Evolutionary conservation across 2,113 vertebrate species (phyloP).

Genomic region (Martes martes): DNA sequence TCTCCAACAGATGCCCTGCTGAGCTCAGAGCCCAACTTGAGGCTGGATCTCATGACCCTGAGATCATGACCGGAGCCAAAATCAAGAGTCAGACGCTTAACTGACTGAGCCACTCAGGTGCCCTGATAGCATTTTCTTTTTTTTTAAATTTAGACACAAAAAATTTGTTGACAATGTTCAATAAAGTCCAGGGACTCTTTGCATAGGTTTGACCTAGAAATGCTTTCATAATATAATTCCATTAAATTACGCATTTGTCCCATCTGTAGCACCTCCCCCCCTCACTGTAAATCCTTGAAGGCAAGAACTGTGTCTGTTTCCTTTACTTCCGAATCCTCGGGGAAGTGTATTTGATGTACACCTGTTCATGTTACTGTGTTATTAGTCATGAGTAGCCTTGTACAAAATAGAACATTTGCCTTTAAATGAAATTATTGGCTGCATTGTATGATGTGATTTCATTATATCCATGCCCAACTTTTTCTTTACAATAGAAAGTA

Average conservation of each 20-base stretch:
- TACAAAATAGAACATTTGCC: background rate
- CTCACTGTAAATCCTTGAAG: background rate
- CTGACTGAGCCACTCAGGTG: background rate
- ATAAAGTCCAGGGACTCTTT: background rate
- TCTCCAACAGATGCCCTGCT: background rate
- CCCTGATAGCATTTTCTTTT: background rate
- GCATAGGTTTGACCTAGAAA: background rate
- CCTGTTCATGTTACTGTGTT: background rate
- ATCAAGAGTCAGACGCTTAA: background rate
- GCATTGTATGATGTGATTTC: background rate
- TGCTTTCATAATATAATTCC: background rate
- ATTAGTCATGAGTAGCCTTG: background rate
- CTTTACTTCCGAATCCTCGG: background rate
- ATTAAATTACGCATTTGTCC: background rate
- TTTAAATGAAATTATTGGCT: conserved; percentile 1
- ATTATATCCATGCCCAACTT: background rate
- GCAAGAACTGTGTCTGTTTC: background rate
- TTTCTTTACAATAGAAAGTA: background rate
- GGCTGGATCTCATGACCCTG: background rate
- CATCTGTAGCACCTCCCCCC: background rate
- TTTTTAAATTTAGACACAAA: background rate
- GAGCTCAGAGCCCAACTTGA: background rate
- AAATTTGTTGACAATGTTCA: background rate
- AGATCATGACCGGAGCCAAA: background rate
- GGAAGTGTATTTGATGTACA: background rate